Conservation (phyloP, 2,113 vertebrate species). For the Callopanchax toddi region DNA sequence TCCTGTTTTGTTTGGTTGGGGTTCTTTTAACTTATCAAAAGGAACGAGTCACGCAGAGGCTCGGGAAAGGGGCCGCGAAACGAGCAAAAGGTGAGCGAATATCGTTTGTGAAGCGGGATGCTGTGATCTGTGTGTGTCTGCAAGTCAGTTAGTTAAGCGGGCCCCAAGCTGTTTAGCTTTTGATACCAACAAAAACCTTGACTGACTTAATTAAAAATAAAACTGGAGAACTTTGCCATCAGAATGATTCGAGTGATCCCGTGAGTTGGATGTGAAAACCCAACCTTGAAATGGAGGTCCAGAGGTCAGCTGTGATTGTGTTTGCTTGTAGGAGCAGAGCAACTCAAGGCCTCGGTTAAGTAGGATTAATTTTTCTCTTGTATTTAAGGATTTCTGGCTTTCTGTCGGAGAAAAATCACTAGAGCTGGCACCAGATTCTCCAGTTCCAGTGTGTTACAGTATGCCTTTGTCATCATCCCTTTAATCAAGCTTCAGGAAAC, state of each 20-base stretch:
- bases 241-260: neutral
- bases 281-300: neutral
- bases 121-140: conserved; percentile 3
- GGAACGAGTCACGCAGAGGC: neutral
- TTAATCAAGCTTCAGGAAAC: neutral
- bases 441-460: neutral
- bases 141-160: neutral
- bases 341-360: neutral
- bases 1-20: neutral
- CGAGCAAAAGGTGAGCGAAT: neutral
- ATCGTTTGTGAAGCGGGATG: neutral
- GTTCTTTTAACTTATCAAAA: neutral
- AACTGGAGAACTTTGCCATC: neutral
- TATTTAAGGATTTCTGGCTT: neutral
- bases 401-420: neutral
- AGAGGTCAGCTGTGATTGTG: neutral
- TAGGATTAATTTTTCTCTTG: neutral
- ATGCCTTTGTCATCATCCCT: neutral
- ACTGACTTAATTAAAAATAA: neutral
- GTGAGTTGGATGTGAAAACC: neutral
- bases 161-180: conserved; percentile 1
- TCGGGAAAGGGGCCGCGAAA: neutral
- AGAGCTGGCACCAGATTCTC: neutral
- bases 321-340: neutral
- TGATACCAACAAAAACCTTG: neutral